Evolutionary conservation across 2,797 vertebrate genomes (phyloP).

Genomic region (Atherinosoma microstoma): DNA sequence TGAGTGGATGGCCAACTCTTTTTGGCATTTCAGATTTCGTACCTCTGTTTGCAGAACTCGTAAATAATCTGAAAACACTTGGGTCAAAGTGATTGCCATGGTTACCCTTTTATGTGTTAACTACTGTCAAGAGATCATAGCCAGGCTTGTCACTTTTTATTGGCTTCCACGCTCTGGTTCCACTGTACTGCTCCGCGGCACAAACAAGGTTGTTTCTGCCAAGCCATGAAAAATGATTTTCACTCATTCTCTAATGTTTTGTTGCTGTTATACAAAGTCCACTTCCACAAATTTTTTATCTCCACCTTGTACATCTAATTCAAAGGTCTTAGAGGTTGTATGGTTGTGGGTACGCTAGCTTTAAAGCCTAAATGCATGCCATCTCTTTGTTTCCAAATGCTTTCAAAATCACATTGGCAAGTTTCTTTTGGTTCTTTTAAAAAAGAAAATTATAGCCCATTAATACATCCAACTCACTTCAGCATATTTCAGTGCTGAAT

Average conservation of each 20-base stretch:
- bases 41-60: constrained; percentile 11
- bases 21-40: constrained; percentile 28
- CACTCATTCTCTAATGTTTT: neutral
- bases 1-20: constrained; percentile 19
- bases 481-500: neutral
- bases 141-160: neutral
- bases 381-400: no score
- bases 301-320: neutral
- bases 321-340: neutral
- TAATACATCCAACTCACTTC: accelerated
- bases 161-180: neutral
- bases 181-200: neutral
- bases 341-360: neutral
- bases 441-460: neutral
- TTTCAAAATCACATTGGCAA: no score
- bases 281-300: neutral
- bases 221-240: neutral
- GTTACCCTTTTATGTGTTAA: neutral
- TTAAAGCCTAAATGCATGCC: neutral
- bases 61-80: neutral
- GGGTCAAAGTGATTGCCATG: neutral
- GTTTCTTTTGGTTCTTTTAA: no score
- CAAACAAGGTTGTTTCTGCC: neutral
- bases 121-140: neutral
- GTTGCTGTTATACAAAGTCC: neutral